These are phyloP conservation scores for Oligia latruncula DNA, from an alignment of 2,888 invertebrate species.

Conservation along the genomic window DNA sequence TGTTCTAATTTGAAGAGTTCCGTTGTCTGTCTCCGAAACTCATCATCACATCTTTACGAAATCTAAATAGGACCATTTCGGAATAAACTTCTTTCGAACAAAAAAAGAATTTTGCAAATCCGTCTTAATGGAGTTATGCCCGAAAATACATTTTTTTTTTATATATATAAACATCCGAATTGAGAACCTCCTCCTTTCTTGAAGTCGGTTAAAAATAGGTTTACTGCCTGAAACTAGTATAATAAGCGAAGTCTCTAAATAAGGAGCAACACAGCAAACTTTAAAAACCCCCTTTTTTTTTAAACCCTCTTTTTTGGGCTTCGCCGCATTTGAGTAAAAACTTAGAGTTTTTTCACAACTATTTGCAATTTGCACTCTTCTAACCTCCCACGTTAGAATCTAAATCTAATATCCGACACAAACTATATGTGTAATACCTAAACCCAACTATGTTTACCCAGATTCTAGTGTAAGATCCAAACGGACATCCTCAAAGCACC, in stretches of 20 bases:
- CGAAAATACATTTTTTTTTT: no score
- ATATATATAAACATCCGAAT: no score
- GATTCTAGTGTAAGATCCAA: conserved; percentile 60
- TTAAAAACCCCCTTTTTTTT: no score
- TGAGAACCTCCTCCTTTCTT: no score
- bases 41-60: no score
- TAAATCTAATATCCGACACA: background rate
- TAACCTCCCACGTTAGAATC: background rate
- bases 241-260: background rate
- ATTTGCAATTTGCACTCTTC: background rate
- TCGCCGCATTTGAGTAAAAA: background rate
- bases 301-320: background rate
- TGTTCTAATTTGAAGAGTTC: no score
- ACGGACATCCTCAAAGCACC: conserved; percentile 81
- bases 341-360: background rate
- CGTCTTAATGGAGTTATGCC: no score
- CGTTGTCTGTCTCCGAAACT: no score
- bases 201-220: no score
- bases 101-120: no score
- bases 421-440: conserved; percentile 5
- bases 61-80: no score
- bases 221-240: background rate
- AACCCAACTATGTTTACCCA: conserved; percentile 40
- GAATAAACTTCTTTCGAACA: no score
- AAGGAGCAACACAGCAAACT: background rate